Conservation (phyloP, 2,797 vertebrate genomes). For the Lacerta viridis region DNA sequence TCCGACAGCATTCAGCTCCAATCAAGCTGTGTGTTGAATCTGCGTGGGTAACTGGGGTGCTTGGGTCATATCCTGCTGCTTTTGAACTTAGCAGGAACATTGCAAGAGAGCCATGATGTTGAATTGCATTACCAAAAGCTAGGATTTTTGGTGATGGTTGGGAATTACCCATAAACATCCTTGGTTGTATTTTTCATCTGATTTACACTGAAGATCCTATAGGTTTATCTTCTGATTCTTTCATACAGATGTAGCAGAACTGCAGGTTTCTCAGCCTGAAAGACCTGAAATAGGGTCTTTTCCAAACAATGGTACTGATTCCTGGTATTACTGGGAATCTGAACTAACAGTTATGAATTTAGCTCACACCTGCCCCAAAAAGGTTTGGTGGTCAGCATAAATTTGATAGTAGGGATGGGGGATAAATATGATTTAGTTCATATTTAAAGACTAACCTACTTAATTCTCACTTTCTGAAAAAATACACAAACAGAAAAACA, state of each 20-base stretch:
- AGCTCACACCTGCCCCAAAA: not conserved
- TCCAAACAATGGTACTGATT: too few species aligned
- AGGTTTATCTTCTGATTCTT: not conserved
- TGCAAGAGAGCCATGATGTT: not conserved
- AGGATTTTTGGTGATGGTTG: not conserved
- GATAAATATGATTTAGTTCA: too few species aligned
- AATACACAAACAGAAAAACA: too few species aligned
- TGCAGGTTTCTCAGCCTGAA: not conserved
- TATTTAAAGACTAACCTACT: too few species aligned
- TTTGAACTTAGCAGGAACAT: not conserved
- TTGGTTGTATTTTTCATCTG: not conserved
- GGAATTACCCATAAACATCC: not conserved
- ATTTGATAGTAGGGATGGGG: too few species aligned
- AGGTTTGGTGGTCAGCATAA: not conserved
- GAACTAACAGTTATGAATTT: not conserved
- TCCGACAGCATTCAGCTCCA: slow-evolving; percentile 46
- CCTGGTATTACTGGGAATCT: not conserved
- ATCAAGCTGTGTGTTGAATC: slow-evolving; percentile 39
- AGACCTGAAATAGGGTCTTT: not conserved
- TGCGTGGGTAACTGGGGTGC: slow-evolving; percentile 44
- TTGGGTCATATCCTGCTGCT: not conserved
- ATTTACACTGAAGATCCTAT: not conserved
- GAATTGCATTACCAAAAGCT: not conserved
- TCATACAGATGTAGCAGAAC: not conserved
- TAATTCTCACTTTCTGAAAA: too few species aligned